A percentile compares a stretch with the other conserved stretches of the same genome.
phyloP scores from a whole-genome alignment of 2,113 vertebrate species.

The Camelus dromedarius region DNA sequence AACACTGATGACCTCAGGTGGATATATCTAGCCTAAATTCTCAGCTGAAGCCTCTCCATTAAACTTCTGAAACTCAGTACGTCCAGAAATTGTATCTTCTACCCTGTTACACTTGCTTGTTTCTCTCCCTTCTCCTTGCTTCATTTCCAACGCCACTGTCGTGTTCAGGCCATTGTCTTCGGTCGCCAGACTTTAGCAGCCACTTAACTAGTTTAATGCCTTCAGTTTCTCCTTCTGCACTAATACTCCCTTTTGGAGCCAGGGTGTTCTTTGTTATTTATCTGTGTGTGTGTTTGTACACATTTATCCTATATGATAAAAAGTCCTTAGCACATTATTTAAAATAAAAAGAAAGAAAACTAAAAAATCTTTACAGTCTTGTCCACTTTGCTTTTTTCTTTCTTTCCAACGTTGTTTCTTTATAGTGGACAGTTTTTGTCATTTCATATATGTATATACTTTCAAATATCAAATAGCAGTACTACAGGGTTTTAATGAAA shows the following conservation, averaged over 20 bases:
- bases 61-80: neutral
- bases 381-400: neutral
- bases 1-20: neutral
- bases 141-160: neutral
- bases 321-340: neutral
- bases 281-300: neutral
- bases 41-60: neutral
- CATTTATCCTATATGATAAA: neutral
- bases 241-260: neutral
- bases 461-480: neutral
- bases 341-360: neutral
- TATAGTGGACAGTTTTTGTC: neutral
- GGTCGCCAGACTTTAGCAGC: neutral
- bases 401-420: neutral
- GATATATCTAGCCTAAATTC: neutral
- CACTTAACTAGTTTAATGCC: neutral
- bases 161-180: neutral
- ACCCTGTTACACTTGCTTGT: neutral
- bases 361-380: neutral
- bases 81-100: neutral
- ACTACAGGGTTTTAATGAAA: neutral
- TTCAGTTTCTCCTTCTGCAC: neutral
- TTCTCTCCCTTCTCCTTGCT: neutral
- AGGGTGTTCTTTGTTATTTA: neutral
- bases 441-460: neutral